A percentile compares a stretch with the other conserved stretches of the same genome.
Evolutionary conservation across 2,113 vertebrate species (phyloP).

Genomic region (Microtus oregoni): DNA sequence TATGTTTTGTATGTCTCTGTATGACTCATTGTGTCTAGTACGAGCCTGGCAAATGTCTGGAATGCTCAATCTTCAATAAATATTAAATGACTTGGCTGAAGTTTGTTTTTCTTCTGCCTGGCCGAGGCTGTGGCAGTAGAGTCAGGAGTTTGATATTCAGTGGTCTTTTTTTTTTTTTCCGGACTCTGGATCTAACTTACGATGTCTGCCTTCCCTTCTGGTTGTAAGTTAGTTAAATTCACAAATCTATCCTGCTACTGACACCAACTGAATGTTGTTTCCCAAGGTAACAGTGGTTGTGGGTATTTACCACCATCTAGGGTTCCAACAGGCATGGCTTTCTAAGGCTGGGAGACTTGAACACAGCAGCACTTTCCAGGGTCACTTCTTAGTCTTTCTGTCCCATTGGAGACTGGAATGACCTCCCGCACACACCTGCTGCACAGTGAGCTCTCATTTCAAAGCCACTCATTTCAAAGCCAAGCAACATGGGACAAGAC

Average conservation of each 20-base stretch:
- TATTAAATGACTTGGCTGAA: constrained; percentile 22
- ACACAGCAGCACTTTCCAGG: background rate
- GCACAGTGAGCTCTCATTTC: constrained; percentile 39
- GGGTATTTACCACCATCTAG: background rate
- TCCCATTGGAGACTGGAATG: background rate
- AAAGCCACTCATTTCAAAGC: constrained; percentile 63
- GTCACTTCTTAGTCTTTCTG: constrained; percentile 39
- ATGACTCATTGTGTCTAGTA: background rate
- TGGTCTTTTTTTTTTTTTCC: background rate
- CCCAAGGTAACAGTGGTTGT: background rate
- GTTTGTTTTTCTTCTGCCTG: constrained; percentile 5
- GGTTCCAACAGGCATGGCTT: background rate
- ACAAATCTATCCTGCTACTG: background rate
- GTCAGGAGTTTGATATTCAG: background rate
- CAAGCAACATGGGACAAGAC: constrained; percentile 42
- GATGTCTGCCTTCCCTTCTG: background rate
- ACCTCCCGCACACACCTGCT: background rate
- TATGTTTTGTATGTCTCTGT: constrained; percentile 1
- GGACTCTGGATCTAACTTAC: background rate
- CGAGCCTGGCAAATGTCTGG: constrained; percentile 41
- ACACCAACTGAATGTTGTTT: background rate
- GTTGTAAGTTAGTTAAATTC: background rate
- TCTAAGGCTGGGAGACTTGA: background rate
- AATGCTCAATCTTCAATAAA: constrained; percentile 39
- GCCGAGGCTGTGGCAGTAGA: constrained; percentile 11